Evolutionary conservation across 2,797 vertebrate species (phyloP).

Genomic region (Nyctalus aviator): DNA sequence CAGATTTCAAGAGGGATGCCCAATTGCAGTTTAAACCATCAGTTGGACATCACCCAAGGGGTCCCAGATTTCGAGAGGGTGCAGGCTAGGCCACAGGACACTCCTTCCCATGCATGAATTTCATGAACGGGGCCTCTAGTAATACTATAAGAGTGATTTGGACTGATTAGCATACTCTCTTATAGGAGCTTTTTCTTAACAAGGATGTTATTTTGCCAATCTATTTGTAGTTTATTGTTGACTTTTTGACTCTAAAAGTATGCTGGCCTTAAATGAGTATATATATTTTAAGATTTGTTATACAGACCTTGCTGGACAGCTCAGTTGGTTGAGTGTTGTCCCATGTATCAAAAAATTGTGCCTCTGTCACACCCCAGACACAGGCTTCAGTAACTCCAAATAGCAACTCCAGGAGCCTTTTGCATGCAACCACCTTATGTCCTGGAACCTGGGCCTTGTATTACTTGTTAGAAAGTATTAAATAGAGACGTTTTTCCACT

Average conservation of each 20-base stretch:
- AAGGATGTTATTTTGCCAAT: slow-evolving; percentile 77
- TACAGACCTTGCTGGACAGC: neutral
- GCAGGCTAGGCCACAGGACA: accelerated
- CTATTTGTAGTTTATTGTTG: slow-evolving; percentile 73
- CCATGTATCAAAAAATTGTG: neutral
- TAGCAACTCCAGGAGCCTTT: neutral
- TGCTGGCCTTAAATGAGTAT: slow-evolving; percentile 77
- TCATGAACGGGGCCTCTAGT: too few relatives aligned
- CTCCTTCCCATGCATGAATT: too few relatives aligned
- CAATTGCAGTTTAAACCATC: too few relatives aligned
- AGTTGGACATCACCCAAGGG: too few relatives aligned
- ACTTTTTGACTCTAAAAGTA: slow-evolving; percentile 72
- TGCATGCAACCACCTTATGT: neutral
- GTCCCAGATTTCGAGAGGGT: too few relatives aligned
- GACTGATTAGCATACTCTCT: slow-evolving; percentile 76
- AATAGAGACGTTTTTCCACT: neutral
- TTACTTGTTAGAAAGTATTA: neutral
- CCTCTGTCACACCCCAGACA: neutral
- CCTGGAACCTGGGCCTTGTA: neutral
- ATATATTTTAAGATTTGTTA: slow-evolving; percentile 67
- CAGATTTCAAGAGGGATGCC: too few relatives aligned
- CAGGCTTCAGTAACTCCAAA: neutral
- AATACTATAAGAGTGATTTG: slow-evolving; percentile 33
- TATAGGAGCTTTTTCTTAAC: slow-evolving; percentile 66
- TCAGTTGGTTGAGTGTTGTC: neutral